phyloP scores from a whole-genome alignment of 2,888 invertebrate species.

The Parascotia fuliginaria region DNA sequence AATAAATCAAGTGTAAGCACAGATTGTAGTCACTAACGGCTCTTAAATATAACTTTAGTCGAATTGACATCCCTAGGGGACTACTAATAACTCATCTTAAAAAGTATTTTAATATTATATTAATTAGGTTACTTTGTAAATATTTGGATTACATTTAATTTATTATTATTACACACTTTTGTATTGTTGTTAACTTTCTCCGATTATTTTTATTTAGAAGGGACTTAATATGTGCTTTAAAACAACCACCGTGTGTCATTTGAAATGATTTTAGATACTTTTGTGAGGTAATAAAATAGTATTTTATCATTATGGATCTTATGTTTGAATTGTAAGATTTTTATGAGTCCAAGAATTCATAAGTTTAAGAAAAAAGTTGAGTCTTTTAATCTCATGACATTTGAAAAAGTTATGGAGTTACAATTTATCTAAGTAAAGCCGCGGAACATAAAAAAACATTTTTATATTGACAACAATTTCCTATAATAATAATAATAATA shows the following conservation, averaged over 20 bases:
- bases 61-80: slow-evolving; percentile 41
- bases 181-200: slow-evolving; percentile 51
- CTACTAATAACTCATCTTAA: slow-evolving; percentile 41
- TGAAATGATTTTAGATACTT: neutral
- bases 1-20: slow-evolving; percentile 9
- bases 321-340: neutral
- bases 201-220: slow-evolving; percentile 25
- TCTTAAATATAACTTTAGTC: slow-evolving; percentile 32
- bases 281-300: neutral
- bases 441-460: no score
- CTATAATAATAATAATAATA: no score
- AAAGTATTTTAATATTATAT: slow-evolving; percentile 45
- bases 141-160: slow-evolving; percentile 52
- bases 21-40: neutral
- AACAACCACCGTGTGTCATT: neutral
- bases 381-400: neutral
- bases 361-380: neutral
- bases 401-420: neutral
- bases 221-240: slow-evolving; percentile 21
- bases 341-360: no score
- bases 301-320: neutral
- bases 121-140: slow-evolving; percentile 47
- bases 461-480: no score
- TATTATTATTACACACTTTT: slow-evolving; percentile 54
- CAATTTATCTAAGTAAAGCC: no score